phyloP scores from a whole-genome alignment of 2,113 vertebrate genomes.

The Pyrgilauda ruficollis region DNA sequence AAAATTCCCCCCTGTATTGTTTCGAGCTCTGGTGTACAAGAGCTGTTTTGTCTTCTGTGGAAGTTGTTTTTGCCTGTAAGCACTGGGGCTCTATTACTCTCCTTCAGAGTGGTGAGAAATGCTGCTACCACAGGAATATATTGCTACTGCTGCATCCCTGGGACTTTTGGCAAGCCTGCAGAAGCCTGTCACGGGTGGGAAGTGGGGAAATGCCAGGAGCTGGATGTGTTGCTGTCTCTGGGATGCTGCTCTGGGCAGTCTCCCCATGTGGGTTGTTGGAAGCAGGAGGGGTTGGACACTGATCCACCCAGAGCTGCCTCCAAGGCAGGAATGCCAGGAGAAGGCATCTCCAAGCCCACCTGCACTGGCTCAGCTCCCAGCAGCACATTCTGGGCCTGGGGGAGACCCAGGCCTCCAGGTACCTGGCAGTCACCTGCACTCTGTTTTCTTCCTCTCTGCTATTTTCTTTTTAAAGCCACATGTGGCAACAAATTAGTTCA shows the following conservation, averaged over 20 bases:
- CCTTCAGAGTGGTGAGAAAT: conserved; percentile 5
- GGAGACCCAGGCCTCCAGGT: background rate
- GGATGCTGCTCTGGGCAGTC: background rate
- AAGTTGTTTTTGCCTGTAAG: conserved; percentile 52
- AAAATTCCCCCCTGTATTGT: conserved; percentile 41
- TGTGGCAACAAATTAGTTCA: background rate
- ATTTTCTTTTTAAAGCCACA: background rate
- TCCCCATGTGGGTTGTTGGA: background rate
- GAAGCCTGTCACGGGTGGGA: background rate
- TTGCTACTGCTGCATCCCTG: background rate
- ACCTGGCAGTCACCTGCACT: background rate
- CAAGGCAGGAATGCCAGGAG: background rate
- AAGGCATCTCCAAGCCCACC: background rate
- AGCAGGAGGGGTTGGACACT: background rate
- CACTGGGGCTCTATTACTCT: background rate
- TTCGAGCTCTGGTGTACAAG: conserved; percentile 9
- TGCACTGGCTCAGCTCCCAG: background rate
- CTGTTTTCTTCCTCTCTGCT: background rate
- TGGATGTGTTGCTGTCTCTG: rapidly evolving
- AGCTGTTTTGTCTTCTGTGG: conserved; percentile 40
- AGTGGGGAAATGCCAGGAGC: background rate
- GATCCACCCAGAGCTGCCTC: background rate
- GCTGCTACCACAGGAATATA: background rate
- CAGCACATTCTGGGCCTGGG: background rate
- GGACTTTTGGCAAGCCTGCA: background rate